phyloP scores from a whole-genome alignment of 2,797 vertebrate species.

The Rhincodon typus region DNA sequence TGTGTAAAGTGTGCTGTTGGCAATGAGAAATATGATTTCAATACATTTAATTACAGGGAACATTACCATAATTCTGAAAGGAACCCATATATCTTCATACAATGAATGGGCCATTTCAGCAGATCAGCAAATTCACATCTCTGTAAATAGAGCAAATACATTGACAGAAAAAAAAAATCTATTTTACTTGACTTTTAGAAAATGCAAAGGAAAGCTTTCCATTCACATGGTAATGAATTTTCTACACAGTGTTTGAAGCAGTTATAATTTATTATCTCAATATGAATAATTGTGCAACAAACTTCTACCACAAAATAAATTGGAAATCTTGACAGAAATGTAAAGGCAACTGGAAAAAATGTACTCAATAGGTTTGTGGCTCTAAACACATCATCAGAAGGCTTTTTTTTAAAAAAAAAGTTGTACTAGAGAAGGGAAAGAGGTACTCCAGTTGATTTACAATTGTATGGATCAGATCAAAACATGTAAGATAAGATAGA shows the following conservation, averaged over 20 bases:
- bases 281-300: not conserved
- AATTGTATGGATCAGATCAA: not conserved
- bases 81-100: not conserved
- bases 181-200: not conserved
- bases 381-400: not conserved
- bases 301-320: not conserved
- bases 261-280: not conserved
- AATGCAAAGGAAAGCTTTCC: not conserved
- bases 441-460: not conserved
- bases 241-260: not conserved
- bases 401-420: not conserved
- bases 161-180: not conserved
- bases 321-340: not conserved
- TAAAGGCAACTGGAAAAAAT: not conserved
- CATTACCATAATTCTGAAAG: not conserved
- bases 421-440: not conserved
- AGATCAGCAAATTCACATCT: not conserved
- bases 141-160: not conserved
- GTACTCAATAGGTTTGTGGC: not conserved
- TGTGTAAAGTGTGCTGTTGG: not conserved
- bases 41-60: not conserved
- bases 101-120: not conserved
- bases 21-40: not conserved
- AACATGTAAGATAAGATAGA: not conserved
- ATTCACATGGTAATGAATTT: not conserved